Evolutionary conservation across 2,113 vertebrate species (phyloP).

Genomic region (Pelusios castaneus): DNA sequence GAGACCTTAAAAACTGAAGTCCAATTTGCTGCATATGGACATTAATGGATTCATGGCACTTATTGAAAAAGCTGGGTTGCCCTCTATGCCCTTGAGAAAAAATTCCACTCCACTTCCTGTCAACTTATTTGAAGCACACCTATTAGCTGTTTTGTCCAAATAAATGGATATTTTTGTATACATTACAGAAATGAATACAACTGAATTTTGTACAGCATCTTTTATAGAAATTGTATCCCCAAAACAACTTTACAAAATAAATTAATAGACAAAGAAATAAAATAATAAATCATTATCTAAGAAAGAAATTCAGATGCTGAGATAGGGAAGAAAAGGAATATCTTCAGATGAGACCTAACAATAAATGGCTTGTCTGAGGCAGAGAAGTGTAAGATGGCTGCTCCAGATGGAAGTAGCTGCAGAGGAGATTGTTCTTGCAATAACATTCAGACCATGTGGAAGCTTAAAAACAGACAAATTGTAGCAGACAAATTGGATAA

Average conservation of each 20-base stretch:
- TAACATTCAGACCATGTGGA: neutral
- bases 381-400: neutral
- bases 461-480: neutral
- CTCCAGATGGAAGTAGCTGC: neutral
- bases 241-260: neutral
- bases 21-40: slow-evolving; percentile 26
- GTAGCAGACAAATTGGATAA: neutral
- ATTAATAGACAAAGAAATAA: neutral
- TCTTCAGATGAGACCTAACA: slow-evolving; percentile 11
- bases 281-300: neutral
- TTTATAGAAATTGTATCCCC: neutral
- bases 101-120: neutral
- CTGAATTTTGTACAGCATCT: neutral
- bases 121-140: neutral
- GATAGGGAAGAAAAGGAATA: neutral
- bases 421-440: neutral
- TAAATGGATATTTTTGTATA: too few relatives aligned
- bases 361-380: neutral
- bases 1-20: slow-evolving; percentile 32
- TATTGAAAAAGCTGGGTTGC: slow-evolving; percentile 19
- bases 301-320: neutral
- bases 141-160: neutral
- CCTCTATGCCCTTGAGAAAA: slow-evolving; percentile 4
- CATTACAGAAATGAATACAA: neutral
- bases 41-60: slow-evolving; percentile 22